phyloP scores from a whole-genome alignment of 2,113 vertebrate genomes.

The Mesembrinibis cayennensis region DNA sequence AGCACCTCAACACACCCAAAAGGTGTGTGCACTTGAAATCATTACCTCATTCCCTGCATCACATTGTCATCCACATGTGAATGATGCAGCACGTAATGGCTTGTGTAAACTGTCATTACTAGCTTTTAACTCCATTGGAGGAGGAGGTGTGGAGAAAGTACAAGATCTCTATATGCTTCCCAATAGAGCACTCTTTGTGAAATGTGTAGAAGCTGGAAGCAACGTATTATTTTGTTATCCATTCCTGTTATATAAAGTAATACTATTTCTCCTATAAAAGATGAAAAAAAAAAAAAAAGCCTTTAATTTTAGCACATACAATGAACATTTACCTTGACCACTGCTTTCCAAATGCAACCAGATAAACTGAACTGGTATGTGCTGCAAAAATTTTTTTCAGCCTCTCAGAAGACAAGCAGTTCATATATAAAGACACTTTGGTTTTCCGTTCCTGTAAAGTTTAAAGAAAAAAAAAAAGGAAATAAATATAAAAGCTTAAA shows the following conservation, averaged over 20 bases:
- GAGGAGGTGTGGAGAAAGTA: background rate
- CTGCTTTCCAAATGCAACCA: background rate
- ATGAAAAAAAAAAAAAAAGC: background rate
- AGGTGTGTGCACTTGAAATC: background rate
- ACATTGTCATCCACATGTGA: background rate
- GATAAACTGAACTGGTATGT: background rate
- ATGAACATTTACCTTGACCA: background rate
- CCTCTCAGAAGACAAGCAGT: background rate
- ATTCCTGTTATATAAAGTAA: background rate
- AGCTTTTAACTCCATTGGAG: background rate
- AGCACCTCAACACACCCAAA: constrained; percentile 50
- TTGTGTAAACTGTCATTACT: background rate
- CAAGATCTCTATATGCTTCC: background rate
- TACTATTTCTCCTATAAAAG: background rate
- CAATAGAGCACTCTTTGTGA: background rate
- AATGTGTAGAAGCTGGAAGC: background rate
- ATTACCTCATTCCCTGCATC: constrained; percentile 6
- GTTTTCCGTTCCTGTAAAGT: background rate
- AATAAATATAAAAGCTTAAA: background rate
- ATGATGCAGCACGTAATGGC: background rate
- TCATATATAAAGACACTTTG: background rate
- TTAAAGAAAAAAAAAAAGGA: background rate
- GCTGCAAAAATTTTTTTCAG: background rate
- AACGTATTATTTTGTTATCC: background rate
- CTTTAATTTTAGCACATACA: background rate